A percentile compares a stretch with the other conserved stretches of the same genome.
These are phyloP conservation scores for Rachycentron canadum DNA, from an alignment of 2,797 vertebrate genomes.

Conservation along the genomic window DNA sequence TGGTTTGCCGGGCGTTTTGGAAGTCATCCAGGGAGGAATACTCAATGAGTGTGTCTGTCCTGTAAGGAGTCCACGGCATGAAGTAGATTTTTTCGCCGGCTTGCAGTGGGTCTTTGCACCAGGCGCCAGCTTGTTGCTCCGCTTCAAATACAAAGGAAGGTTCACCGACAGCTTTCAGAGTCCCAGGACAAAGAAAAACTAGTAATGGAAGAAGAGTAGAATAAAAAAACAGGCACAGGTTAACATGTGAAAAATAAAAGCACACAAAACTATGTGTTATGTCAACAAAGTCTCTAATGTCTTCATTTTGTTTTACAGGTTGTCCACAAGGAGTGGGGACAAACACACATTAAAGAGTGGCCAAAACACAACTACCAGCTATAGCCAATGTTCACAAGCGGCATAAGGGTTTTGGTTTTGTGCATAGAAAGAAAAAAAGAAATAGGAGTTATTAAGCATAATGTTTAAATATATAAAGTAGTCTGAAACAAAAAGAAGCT, in stretches of 20 bases:
- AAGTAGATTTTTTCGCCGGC: conserved; percentile 99
- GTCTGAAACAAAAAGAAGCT: conserved; percentile 81
- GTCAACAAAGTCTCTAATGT: conserved; percentile 68
- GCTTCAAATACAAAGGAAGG: conserved; percentile 98
- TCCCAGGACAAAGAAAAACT: conserved; percentile 99
- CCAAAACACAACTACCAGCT: conserved; percentile 80
- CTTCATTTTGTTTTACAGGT: conserved; percentile 79
- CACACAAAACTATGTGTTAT: conserved; percentile 33
- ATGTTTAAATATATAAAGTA: conserved; percentile 71
- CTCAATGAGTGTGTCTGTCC: conserved; percentile 98
- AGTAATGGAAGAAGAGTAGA: conserved; percentile 92
- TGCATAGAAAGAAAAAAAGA: conserved; percentile 82
- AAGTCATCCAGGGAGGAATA: conserved; percentile 98
- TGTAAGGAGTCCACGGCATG: conserved; percentile 99
- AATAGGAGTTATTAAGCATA: conserved; percentile 83
- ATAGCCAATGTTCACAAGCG: conserved; percentile 83
- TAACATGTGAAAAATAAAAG: conserved; percentile 73
- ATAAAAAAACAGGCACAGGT: conserved; percentile 86
- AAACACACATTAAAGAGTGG: conserved; percentile 81
- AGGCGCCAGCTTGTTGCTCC: conserved; percentile 98
- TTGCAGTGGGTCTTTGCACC: conserved; percentile 99
- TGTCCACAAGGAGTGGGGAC: conserved; percentile 80
- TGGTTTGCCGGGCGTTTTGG: conserved; percentile 94
- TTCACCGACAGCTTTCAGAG: conserved; percentile 98
- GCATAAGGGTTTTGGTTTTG: conserved; percentile 78